These are phyloP conservation scores for Cheilinus undulatus DNA, from an alignment of 2,113 vertebrate species.

Conservation along the genomic window DNA sequence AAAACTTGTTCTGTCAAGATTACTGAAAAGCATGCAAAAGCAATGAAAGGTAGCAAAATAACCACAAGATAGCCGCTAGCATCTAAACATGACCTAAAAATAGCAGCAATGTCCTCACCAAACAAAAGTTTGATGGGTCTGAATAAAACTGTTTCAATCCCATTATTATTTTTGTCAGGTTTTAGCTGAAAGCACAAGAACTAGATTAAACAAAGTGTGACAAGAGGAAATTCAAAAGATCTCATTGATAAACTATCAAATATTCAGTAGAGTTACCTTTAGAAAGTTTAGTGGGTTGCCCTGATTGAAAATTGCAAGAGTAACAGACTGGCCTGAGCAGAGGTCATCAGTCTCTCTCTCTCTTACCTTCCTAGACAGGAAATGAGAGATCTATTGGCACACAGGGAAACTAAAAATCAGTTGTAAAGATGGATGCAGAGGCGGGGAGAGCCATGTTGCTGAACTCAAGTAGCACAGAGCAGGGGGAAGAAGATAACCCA, in stretches of 20 bases:
- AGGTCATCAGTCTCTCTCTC: background rate
- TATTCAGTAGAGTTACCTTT: conserved; percentile 3
- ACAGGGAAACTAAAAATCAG: background rate
- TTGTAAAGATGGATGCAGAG: background rate
- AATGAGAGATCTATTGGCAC: background rate
- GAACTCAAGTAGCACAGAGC: background rate
- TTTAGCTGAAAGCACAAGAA: background rate
- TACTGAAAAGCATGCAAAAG: too few relatives aligned
- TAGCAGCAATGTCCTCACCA: background rate
- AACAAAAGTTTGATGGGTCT: background rate
- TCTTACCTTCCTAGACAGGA: background rate
- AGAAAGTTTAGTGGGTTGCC: background rate
- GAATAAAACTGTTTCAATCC: background rate
- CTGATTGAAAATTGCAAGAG: background rate
- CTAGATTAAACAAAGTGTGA: background rate
- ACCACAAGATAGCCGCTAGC: background rate
- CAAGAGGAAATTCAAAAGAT: background rate
- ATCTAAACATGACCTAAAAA: background rate
- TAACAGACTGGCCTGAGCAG: background rate
- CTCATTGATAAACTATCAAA: background rate
- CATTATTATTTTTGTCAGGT: background rate
- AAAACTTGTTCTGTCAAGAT: too few relatives aligned
- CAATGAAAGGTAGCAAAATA: background rate
- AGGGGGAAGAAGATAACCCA: background rate
- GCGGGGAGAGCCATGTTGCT: background rate